Evolutionary conservation across 2,113 vertebrate species (phyloP).

Genomic region (Aptenodytes patagonicus): DNA sequence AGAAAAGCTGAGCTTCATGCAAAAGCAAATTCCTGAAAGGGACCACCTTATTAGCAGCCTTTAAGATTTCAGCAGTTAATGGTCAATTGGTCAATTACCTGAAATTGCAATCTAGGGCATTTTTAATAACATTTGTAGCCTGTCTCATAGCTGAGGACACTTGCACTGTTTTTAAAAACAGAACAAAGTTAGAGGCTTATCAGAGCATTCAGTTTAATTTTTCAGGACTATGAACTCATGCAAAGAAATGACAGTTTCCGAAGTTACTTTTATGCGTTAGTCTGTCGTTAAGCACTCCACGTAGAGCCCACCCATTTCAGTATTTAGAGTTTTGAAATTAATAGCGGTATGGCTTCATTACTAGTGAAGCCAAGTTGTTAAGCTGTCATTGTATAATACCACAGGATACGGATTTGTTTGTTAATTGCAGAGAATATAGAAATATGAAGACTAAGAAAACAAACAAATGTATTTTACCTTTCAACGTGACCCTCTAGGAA

Average conservation of each 20-base stretch:
- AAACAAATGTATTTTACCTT: constrained; percentile 64
- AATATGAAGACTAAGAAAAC: constrained; percentile 49
- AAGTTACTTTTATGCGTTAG: not conserved
- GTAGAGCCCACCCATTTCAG: constrained; percentile 21
- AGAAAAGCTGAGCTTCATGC: not conserved
- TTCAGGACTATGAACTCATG: not conserved
- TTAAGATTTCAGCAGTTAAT: not conserved
- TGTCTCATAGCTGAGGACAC: not conserved
- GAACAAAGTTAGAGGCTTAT: not conserved
- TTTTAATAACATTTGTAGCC: not conserved
- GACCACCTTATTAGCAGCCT: not conserved
- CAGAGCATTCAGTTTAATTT: not conserved
- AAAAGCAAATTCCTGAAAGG: not conserved
- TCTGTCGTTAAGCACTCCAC: not conserved
- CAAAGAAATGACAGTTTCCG: not conserved
- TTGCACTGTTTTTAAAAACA: not conserved
- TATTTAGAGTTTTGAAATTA: not conserved
- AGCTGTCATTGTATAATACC: constrained; percentile 9
- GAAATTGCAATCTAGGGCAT: not conserved
- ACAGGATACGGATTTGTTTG: constrained; percentile 40
- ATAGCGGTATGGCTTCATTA: constrained; percentile 5
- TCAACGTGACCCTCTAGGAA: constrained; percentile 37
- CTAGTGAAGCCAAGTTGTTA: constrained; percentile 10
- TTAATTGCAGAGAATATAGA: constrained; percentile 54
- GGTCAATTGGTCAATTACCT: not conserved